A percentile compares a stretch with the other conserved stretches of the same genome.
phyloP scores from a whole-genome alignment of 2,797 vertebrate species.

The Rhynchonycteris naso region DNA sequence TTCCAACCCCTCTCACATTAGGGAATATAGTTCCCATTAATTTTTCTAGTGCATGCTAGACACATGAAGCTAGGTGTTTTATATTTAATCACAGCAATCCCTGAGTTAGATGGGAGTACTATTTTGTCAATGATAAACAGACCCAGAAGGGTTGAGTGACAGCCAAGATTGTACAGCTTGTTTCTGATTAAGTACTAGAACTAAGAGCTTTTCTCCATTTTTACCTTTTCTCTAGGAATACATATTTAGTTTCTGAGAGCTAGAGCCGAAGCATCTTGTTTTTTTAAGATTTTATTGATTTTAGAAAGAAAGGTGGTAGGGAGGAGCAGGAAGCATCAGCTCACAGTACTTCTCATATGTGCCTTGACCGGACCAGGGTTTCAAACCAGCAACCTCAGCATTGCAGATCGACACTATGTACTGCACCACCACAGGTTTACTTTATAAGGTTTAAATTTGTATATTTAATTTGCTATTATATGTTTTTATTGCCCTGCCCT shows the following conservation, averaged over 20 bases:
- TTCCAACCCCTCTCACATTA: background rate
- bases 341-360: no score
- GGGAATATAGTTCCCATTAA: background rate
- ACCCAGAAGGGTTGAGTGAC: background rate
- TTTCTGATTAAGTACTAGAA: background rate
- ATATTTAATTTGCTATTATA: background rate
- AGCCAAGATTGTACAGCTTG: background rate
- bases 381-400: no score
- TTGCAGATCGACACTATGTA: no score
- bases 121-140: background rate
- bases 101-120: background rate
- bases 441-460: background rate
- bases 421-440: background rate
- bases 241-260: background rate
- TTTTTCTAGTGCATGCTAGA: background rate
- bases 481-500: background rate
- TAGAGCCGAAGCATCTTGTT: background rate
- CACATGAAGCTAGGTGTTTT: background rate
- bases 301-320: no score
- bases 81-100: background rate
- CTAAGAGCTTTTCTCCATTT: background rate
- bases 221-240: conserved; percentile 8
- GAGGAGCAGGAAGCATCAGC: no score
- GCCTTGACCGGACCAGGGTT: no score
- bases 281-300: no score